Evolutionary conservation across 2,113 vertebrate species (phyloP).

Genomic region (Toxotes jaculatrix): DNA sequence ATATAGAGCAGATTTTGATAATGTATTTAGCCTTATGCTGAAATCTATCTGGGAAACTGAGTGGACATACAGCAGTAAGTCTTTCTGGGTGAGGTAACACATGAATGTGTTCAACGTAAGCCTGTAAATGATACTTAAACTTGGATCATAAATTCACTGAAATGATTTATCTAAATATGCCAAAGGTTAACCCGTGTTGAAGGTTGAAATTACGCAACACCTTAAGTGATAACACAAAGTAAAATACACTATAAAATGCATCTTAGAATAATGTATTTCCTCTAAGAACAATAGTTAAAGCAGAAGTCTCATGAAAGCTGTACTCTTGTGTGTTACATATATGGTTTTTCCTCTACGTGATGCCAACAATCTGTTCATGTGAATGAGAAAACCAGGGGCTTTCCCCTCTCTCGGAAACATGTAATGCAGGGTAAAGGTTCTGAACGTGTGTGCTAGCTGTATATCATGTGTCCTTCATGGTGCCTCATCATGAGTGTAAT

Average conservation of each 20-base stretch:
- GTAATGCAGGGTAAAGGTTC: slow-evolving; percentile 26
- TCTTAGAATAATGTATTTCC: background rate
- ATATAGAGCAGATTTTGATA: no score
- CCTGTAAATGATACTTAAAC: background rate
- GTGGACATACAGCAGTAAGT: no score
- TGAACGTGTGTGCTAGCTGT: background rate
- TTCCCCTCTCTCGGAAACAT: slow-evolving; percentile 2
- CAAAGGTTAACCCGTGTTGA: background rate
- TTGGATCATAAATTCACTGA: background rate
- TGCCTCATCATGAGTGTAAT: slow-evolving; percentile 18
- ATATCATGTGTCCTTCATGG: background rate
- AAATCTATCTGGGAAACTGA: no score
- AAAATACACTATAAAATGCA: background rate
- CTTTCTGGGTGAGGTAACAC: background rate
- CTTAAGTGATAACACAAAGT: background rate
- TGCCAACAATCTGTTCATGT: background rate
- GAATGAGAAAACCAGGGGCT: background rate
- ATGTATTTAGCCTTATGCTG: no score
- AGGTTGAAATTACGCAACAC: background rate
- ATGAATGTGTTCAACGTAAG: no score
- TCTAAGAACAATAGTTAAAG: background rate
- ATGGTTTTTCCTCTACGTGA: background rate
- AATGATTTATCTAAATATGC: background rate
- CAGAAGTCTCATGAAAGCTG: background rate
- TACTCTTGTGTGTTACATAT: background rate